Evolutionary conservation across 2,797 vertebrate species (phyloP), one percentile per base, ranked within the genome.

Genomic region (Yasuhikotakia modesta): DNA sequence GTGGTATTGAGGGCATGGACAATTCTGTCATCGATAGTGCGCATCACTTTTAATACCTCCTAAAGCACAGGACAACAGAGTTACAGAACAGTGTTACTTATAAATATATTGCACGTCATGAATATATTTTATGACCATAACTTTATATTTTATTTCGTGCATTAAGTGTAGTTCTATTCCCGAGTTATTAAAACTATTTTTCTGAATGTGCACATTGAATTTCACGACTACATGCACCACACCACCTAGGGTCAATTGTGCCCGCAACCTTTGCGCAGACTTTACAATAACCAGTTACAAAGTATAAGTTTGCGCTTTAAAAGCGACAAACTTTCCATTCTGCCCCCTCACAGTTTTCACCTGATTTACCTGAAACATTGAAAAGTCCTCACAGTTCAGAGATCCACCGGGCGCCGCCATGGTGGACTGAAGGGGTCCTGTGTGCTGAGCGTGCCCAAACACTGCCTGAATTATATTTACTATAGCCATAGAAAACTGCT

Each of bases 1-100:
- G 96, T 96, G 73, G 96, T 97, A 89, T 99, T 99, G 84, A 99
- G 93, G 53, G 96, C 86, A 2, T 99, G 95, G 86, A 99, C 95
- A 4, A 99, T 98, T 83, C 97, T 93, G 88, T 99, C 97, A 76
- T 99, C 98, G 2, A 98, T 96, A 0, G 92, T 96, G 79, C 98
- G 95, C 96, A 98, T 98, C 81, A 90, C 90, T 90, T 94, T 96
- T 81, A 99, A 92, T 78, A 95, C 89, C 86, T 99, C 97, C 98
- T 99, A 82, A 30, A 76, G 32, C 66, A 67, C 5, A 55, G 6
- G 46, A 17, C 14, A 1, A 70, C 1, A 71, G 19, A 32, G 13
- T 70, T 6, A 60, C 16, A 52, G 46, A 61, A 16, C 0, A 79
- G 61, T 68, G 60, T 77, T 73, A 71, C 76, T 80, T 57, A 27